Evolutionary conservation across 2,888 invertebrate species (phyloP).

Genomic region (Drosophila emarginata): DNA sequence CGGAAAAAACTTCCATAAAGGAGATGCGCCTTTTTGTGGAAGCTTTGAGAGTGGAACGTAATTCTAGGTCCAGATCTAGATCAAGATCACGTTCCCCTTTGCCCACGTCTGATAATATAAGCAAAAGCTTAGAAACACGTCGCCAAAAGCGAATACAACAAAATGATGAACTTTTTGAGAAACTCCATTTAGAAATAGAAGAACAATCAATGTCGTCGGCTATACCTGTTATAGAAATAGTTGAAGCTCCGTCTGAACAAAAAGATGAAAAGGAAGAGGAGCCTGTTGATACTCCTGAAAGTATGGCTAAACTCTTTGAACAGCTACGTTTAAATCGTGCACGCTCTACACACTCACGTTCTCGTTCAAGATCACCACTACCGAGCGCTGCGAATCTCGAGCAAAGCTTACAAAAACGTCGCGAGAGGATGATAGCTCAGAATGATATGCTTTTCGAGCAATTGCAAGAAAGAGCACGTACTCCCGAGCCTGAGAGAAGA

Average conservation of each 20-base stretch:
- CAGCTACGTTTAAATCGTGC: conserved; percentile 63
- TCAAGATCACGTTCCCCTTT: conserved; percentile 67
- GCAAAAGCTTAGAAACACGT: conserved; percentile 59
- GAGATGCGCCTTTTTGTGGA: conserved; percentile 61
- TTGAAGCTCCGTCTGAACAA: conserved; percentile 22
- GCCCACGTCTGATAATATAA: conserved; percentile 67
- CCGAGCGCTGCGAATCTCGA: conserved; percentile 65
- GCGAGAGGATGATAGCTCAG: conserved; percentile 67
- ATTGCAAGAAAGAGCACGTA: conserved; percentile 52
- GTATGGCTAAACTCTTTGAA: conserved; percentile 62
- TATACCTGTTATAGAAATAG: conserved; percentile 50
- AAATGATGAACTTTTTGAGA: conserved; percentile 57
- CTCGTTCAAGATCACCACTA: conserved; percentile 63
- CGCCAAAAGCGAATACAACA: conserved; percentile 57
- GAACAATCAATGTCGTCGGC: conserved; percentile 15
- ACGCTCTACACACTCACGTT: conserved; percentile 53
- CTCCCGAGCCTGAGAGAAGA: conserved; percentile 60
- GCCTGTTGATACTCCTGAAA: conserved; percentile 54
- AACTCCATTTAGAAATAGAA: conserved; percentile 35
- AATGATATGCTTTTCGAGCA: conserved; percentile 67
- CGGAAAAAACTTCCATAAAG: conserved; percentile 33
- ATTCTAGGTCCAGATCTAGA: conserved; percentile 49
- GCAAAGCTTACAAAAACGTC: conserved; percentile 63
- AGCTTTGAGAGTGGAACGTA: conserved; percentile 48
- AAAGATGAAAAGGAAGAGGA: conserved; percentile 27